Conservation (phyloP, 2,797 vertebrate genomes). For the Tapirus indicus region DNA sequence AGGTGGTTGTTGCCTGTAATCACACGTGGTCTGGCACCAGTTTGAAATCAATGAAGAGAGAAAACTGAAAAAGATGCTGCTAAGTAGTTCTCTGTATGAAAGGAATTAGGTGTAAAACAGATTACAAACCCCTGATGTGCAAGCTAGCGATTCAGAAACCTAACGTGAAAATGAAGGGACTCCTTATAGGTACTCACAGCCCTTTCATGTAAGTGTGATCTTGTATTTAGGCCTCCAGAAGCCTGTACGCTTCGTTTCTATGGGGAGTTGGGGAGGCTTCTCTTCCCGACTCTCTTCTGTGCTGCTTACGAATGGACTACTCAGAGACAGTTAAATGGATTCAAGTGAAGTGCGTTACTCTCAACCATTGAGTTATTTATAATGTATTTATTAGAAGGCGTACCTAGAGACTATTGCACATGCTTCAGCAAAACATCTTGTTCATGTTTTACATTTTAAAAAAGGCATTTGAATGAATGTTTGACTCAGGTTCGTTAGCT, state of each 20-base stretch:
- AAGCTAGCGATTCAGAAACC: background rate
- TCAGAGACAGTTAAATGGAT: background rate
- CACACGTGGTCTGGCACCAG: slow-evolving; percentile 4
- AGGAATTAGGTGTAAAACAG: background rate
- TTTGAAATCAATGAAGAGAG: slow-evolving; percentile 56
- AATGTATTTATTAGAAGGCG: slow-evolving; percentile 50
- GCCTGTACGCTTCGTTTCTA: background rate
- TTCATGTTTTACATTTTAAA: slow-evolving; percentile 35
- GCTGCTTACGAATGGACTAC: background rate
- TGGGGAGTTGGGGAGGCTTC: background rate
- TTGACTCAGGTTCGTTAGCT: slow-evolving; percentile 74
- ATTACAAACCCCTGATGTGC: background rate
- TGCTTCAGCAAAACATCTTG: slow-evolving; percentile 37
- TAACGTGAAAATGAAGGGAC: background rate
- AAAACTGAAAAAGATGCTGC: slow-evolving; percentile 47
- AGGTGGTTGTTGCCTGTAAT: slow-evolving; percentile 1
- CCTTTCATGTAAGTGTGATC: background rate
- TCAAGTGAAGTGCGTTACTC: slow-evolving; percentile 25
- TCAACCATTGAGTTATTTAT: slow-evolving; percentile 41
- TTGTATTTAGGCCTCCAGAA: background rate
- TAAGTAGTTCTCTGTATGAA: background rate
- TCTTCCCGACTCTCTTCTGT: background rate
- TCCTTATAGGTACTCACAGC: background rate
- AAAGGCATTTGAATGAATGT: slow-evolving; percentile 72
- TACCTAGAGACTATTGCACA: background rate